phyloP scores from a whole-genome alignment of 2,113 vertebrate species.

The Bubo scandiacus region DNA sequence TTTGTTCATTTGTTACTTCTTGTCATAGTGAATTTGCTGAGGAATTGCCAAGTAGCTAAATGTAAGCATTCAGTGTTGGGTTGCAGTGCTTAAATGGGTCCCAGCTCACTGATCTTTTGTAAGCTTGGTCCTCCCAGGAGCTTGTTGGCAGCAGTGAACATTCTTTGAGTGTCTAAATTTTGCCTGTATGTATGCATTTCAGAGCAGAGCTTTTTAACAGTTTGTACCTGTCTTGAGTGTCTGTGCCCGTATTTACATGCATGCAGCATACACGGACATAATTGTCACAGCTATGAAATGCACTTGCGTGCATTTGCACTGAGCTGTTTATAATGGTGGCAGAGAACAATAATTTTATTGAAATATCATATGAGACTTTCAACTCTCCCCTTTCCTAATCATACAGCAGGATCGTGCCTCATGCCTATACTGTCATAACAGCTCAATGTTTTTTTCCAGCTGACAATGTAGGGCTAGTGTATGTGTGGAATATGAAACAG shows the following conservation, averaged over 20 bases:
- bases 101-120: not conserved
- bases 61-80: not conserved
- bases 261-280: not conserved
- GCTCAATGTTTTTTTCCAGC: not conserved
- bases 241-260: not conserved
- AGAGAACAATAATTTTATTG: not conserved
- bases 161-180: not conserved
- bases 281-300: not conserved
- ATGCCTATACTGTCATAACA: not conserved
- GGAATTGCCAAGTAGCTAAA: not conserved
- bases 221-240: not conserved
- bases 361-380: not conserved
- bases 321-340: not conserved
- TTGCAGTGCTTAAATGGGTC: not conserved
- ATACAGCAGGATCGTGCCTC: not conserved
- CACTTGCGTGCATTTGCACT: not conserved
- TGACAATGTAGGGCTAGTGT: not conserved
- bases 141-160: not conserved
- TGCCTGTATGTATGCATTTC: not conserved
- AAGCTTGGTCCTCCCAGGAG: not conserved
- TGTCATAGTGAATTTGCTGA: not conserved
- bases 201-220: not conserved
- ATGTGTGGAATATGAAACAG: not conserved
- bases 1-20: not conserved
- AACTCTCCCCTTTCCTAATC: not conserved